Percentiles rank a stretch among this genome's conserved stretches.
Evolutionary conservation across 2,797 vertebrate genomes (phyloP).

Genomic region (Peromyscus melanophrys): DNA sequence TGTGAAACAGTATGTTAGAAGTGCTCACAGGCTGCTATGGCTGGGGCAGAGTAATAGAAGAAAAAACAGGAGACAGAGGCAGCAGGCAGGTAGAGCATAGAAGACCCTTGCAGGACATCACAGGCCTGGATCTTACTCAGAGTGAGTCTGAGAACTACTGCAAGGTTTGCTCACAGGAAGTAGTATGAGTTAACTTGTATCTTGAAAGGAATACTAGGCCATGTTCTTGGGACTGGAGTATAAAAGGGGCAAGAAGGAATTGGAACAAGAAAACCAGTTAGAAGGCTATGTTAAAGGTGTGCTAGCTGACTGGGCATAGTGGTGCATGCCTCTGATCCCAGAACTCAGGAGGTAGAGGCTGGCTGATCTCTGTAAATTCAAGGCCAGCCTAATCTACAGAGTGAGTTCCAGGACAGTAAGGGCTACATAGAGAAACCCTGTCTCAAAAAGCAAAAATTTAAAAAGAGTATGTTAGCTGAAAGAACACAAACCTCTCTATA

Average conservation of each 20-base stretch:
- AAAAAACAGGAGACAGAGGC: neutral
- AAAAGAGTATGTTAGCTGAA: neutral
- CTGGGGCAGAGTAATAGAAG: neutral
- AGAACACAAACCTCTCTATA: conserved; percentile 41
- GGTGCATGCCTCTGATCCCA: neutral
- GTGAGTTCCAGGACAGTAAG: neutral
- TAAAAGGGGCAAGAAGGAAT: neutral
- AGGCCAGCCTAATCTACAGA: neutral
- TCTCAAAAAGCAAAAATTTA: neutral
- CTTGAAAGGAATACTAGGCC: neutral
- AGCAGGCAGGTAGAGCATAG: neutral
- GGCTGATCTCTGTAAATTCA: neutral
- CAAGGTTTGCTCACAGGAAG: neutral
- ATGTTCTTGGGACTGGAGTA: neutral
- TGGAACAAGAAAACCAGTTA: conserved; percentile 23
- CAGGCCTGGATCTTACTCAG: conserved; percentile 26
- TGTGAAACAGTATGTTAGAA: neutral
- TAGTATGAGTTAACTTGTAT: neutral
- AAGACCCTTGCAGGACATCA: neutral
- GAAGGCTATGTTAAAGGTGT: neutral
- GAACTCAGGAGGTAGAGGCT: neutral
- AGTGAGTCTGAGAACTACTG: neutral
- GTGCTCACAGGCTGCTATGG: neutral
- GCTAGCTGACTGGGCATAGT: neutral
- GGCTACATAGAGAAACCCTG: neutral